Evolutionary conservation across 2,888 invertebrate genomes (phyloP), one percentile per base, ranked within the genome.

Genomic region (Idaea straminata): DNA sequence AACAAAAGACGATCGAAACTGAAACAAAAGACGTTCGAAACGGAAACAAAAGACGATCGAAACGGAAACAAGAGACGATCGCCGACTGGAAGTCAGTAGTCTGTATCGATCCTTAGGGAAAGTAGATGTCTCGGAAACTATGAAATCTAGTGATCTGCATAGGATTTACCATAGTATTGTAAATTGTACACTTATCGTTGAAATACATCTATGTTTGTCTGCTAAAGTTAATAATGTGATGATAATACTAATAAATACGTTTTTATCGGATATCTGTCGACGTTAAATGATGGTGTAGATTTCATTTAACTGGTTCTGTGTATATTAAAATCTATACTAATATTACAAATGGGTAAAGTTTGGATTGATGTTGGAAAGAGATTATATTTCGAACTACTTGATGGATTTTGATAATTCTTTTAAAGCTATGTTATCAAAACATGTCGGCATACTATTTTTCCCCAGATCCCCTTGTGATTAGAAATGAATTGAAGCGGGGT

Each of bases 271-370:
- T 47, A 47, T 47, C 47, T 47, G 47, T 47, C 47, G 4, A 47
- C 47, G 47, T 47, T 47, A 47, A 47, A 47, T 47, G 47, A 47
- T 57, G 61, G 63, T 61, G 70, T 66, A 69, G 69, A 72, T 70
- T 47, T 10, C 47, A 47, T 47, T 13, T 7, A 47, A 47, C 47
- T 47, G 47, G 47, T 7, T 47, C 67, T 67, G 36, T n/a, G 15
- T 66, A 35, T 57, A 38, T 61, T 57, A 34, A 47, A 47, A 57
- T 47, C 25, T 47, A 47, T 13, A 4, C 13, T 47, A 47, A 47
- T 47, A 47, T 47, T 47, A 13, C 10, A 7, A 13, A 47, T 25
- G 25, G 25, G 25, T 25, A 25, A 3, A 25, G 25, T 25, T 25
- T 25, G 2, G 25, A 25, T 25, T 25, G 25, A 25, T 25, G 25